These are phyloP conservation scores for Thymallus thymallus DNA, from an alignment of 2,113 vertebrate species.

Conservation along the genomic window DNA sequence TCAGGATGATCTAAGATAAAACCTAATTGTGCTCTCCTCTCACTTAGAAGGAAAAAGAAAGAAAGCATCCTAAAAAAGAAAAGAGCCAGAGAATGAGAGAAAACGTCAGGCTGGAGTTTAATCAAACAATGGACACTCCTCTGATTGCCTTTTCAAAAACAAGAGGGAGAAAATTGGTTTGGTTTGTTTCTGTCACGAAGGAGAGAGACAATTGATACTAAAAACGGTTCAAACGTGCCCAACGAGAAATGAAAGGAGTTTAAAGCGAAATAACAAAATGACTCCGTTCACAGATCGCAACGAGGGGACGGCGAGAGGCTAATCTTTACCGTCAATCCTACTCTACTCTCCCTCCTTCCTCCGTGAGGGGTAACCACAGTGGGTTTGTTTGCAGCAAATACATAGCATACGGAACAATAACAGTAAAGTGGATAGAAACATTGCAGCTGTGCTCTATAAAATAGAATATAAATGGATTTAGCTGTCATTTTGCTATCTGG, in stretches of 20 bases:
- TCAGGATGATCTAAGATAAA: constrained; percentile 27
- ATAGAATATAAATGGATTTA: no score
- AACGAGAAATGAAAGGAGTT: constrained; percentile 54
- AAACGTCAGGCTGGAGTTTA: constrained; percentile 49
- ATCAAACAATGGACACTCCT: constrained; percentile 66
- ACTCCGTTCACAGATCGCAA: constrained; percentile 36
- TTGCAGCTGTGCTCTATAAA: no score
- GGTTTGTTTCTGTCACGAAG: constrained; percentile 64
- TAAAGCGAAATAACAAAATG: constrained; percentile 64
- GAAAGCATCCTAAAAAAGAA: neutral
- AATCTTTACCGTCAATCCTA: constrained; percentile 50
- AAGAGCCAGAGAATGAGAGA: constrained; percentile 1
- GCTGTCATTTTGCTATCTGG: no score
- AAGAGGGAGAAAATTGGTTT: constrained; percentile 60
- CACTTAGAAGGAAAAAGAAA: neutral
- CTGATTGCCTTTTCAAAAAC: constrained; percentile 68
- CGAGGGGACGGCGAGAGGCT: constrained; percentile 33
- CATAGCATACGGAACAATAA: no score
- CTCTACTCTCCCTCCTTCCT: constrained; percentile 25
- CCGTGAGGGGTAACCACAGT: neutral
- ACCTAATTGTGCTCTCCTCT: constrained; percentile 31
- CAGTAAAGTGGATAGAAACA: no score
- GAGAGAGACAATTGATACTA: constrained; percentile 55
- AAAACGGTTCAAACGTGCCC: constrained; percentile 60
- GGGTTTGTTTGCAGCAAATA: no score